phyloP scores from a whole-genome alignment of 1,140 invertebrate species.

The Penaeus chinensis region DNA sequence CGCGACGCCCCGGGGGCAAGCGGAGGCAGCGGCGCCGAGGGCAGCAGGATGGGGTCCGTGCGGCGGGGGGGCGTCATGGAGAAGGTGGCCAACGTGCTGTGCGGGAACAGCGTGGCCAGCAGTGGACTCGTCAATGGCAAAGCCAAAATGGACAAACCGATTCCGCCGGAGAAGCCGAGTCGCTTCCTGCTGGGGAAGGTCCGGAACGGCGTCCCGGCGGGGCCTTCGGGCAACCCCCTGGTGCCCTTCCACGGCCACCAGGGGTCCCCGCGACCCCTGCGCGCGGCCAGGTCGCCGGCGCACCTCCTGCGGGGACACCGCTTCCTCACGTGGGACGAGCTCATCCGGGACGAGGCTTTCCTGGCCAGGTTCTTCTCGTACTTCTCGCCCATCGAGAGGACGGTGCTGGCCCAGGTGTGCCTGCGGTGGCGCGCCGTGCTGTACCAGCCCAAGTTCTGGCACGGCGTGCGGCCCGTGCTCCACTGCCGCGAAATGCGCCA shows the following conservation, averaged over 20 bases:
- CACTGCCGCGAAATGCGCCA: constrained; percentile 81
- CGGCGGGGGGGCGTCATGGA: constrained; percentile 81
- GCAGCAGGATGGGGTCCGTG: constrained; percentile 67
- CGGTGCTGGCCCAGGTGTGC: constrained; percentile 84
- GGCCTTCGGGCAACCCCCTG: constrained; percentile 38
- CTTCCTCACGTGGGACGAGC: constrained; percentile 77
- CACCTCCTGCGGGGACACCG: constrained; percentile 62
- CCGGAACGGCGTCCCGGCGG: constrained; percentile 59
- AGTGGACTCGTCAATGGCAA: constrained; percentile 51
- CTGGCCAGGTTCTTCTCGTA: constrained; percentile 86
- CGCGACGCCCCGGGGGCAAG: constrained; percentile 73
- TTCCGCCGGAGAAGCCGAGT: constrained; percentile 63
- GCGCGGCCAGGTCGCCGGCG: constrained; percentile 37
- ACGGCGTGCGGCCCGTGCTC: constrained; percentile 82
- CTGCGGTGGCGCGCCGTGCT: constrained; percentile 86
- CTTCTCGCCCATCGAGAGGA: constrained; percentile 79
- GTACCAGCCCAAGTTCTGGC: constrained; percentile 87
- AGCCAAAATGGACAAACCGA: constrained; percentile 55
- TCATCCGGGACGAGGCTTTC: constrained; percentile 86
- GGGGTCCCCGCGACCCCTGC: constrained; percentile 58
- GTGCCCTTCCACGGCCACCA: constrained; percentile 63
- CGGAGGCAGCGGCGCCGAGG: constrained; percentile 75
- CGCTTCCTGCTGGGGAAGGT: constrained; percentile 64
- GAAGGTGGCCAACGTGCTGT: constrained; percentile 84
- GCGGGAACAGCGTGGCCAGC: constrained; percentile 71